These are phyloP conservation scores for Lepus europaeus DNA, from an alignment of 2,113 vertebrate species.

Conservation along the genomic window DNA sequence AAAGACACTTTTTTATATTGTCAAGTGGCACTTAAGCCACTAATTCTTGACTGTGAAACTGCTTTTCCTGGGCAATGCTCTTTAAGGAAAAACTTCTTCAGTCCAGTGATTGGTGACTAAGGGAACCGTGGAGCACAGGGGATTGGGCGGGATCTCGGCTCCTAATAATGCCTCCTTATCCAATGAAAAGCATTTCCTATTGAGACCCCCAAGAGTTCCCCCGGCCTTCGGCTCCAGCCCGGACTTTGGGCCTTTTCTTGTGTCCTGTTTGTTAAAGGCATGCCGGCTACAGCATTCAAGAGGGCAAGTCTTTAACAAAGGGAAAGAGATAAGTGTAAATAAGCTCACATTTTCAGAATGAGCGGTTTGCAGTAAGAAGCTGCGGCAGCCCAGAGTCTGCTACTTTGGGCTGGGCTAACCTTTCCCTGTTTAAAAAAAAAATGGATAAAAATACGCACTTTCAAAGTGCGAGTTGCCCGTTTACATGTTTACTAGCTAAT, in stretches of 20 bases:
- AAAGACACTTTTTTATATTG: constrained; percentile 78
- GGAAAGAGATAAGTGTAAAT: constrained; percentile 74
- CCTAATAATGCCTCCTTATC: constrained; percentile 78
- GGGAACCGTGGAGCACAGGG: constrained; percentile 77
- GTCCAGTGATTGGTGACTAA: constrained; percentile 79
- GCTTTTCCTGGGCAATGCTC: constrained; percentile 70
- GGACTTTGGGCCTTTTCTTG: constrained; percentile 83
- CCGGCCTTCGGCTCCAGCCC: constrained; percentile 80
- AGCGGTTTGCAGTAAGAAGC: constrained; percentile 61
- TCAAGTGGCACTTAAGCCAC: constrained; percentile 76
- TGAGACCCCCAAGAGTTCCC: constrained; percentile 86
- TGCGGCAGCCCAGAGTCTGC: constrained; percentile 43
- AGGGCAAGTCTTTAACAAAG: constrained; percentile 86
- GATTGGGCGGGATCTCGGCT: constrained; percentile 79
- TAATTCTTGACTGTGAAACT: constrained; percentile 73
- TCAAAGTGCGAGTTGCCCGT: constrained; percentile 75
- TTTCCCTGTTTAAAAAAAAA: constrained; percentile 14
- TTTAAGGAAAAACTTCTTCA: constrained; percentile 76
- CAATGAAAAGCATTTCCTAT: constrained; percentile 87
- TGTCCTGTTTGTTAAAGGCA: constrained; percentile 80
- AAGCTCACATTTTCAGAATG: constrained; percentile 72
- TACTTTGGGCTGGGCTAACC: constrained; percentile 24
- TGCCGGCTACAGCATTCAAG: constrained; percentile 79
- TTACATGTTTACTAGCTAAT: constrained; percentile 70
- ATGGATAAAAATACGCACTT: constrained; percentile 77